Evolutionary conservation across 2,113 vertebrate species (phyloP), one percentile per base, ranked within the genome.

Genomic region (Rhea pennata): DNA sequence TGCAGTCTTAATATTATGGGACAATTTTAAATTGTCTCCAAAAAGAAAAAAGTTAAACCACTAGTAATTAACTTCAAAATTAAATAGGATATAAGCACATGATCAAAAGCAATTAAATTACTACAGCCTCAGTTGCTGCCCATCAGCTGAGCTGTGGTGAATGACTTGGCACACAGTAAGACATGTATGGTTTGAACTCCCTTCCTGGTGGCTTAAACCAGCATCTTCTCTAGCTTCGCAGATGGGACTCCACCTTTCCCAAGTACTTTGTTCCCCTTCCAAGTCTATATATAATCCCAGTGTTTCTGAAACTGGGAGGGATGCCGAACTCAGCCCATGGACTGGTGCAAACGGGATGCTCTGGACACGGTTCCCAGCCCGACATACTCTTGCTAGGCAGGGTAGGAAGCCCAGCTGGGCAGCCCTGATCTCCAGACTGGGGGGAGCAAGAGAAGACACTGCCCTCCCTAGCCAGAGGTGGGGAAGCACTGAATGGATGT

Each of bases 231-330:
- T 84, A 90, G 87, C 92, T 80, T 77, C 36, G 0, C 82, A 53
- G 90, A 83, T 66, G 3, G 6, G 87, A 77, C 95, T 90, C 96
- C 95, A 94, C 95, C 96, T 96, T 94, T 13, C 40, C 62, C 3
- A 1, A 94, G 90, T 15, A 50, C 93, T 97, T 96, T 96, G 95
- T 96, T 97, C 95, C 75, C 44, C 29, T 96, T 97, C 93, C 96
- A 97, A 96, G 92, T 77, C 93, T 92, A 42, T 96, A 95, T 80
- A 42, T 96, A 95, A 74, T 93, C 78, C 96, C 93, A 96, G 91
- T 96, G 84, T 87, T 91, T 96, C 92, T 93, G 94, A 96, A 95
- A 96, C 94, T 71, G 78, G 96, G 96, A 94, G 33, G 46, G 54
- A 27, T 62, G 95, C 96, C 94, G 96, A 80, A 67, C 29, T 95